Conservation (phyloP, 2,113 vertebrate genomes). For the Taurulus bubalis region DNA sequence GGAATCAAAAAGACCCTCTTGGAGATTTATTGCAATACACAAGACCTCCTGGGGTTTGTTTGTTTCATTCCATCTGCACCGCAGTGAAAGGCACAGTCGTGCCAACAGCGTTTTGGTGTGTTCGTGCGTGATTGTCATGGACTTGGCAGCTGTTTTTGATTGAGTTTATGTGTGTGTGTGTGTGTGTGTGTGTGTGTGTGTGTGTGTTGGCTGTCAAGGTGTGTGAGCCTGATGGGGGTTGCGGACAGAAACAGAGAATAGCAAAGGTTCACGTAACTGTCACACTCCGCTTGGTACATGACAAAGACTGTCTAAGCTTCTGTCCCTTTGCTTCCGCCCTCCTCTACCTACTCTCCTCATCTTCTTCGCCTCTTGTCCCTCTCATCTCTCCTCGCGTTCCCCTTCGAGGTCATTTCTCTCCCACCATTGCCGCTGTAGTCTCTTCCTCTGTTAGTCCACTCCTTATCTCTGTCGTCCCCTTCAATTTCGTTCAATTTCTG, state of each 20-base stretch:
- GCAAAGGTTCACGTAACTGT: conserved; percentile 63
- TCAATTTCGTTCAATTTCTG: conserved; percentile 62
- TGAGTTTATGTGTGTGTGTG: not conserved
- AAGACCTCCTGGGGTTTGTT: conserved; percentile 66
- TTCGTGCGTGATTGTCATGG: conserved; percentile 7
- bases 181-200: conserved; percentile 31
- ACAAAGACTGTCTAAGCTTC: conserved; percentile 55
- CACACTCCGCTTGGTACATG: conserved; percentile 70
- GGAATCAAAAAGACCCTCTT: conserved; percentile 45
- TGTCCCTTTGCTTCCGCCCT: conserved; percentile 10
- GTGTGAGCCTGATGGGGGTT: conserved; percentile 57
- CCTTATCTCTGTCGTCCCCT: conserved; percentile 69
- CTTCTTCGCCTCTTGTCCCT: not conserved
- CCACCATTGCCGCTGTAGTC: conserved; percentile 45
- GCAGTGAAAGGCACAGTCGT: conserved; percentile 57
- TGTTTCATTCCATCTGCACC: conserved; percentile 69
- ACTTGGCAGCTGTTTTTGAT: conserved; percentile 29
- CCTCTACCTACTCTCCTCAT: conserved; percentile 11
- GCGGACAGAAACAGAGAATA: conserved; percentile 41
- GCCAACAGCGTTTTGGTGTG: conserved; percentile 40
- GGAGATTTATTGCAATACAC: conserved; percentile 58
- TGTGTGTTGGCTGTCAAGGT: conserved; percentile 61
- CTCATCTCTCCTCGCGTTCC: conserved; percentile 17
- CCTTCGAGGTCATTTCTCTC: conserved; percentile 63
- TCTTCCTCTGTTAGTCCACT: conserved; percentile 24